phyloP scores from a whole-genome alignment of 2,797 vertebrate species.

The Gymnoscopelus braueri region DNA sequence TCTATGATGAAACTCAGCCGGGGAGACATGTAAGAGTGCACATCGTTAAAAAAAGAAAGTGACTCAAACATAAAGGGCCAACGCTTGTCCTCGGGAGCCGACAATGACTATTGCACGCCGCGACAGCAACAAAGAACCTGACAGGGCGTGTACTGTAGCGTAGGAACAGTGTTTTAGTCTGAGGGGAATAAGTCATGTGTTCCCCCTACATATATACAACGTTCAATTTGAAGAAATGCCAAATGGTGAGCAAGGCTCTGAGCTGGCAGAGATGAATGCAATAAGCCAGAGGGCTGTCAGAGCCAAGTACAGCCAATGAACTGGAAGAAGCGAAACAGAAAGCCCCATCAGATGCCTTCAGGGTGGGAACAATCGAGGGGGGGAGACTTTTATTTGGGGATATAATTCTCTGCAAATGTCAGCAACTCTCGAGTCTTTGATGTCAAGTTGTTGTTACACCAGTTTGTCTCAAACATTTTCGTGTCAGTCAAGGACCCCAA shows the following conservation, averaged over 20 bases:
- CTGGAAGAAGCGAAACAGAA: constrained; percentile 3
- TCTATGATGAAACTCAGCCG: constrained; percentile 76
- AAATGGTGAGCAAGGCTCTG: constrained; percentile 36
- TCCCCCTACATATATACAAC: constrained; percentile 38
- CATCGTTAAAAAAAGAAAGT: constrained; percentile 67
- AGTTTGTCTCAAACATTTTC: not conserved
- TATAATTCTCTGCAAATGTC: not conserved
- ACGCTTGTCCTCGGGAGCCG: constrained; percentile 57
- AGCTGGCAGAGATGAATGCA: constrained; percentile 53
- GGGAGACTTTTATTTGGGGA: not conserved
- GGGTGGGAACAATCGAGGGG: constrained; percentile 14
- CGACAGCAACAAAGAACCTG: constrained; percentile 35
- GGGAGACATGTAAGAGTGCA: constrained; percentile 72
- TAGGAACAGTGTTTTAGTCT: constrained; percentile 13
- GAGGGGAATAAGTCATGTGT: constrained; percentile 26
- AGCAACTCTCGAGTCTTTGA: not conserved
- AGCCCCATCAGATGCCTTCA: constrained; percentile 17
- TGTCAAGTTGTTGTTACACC: constrained; percentile 18
- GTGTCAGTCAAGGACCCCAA: too few relatives aligned
- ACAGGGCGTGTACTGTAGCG: constrained; percentile 30
- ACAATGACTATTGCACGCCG: constrained; percentile 50
- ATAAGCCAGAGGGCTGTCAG: constrained; percentile 47
- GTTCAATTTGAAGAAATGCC: constrained; percentile 32
- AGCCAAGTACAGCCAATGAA: constrained; percentile 29
- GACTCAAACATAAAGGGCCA: constrained; percentile 55